These are phyloP conservation scores for Drosophila sulfurigaster DNA, from an alignment of 1,140 invertebrate species.

Conservation along the genomic window DNA sequence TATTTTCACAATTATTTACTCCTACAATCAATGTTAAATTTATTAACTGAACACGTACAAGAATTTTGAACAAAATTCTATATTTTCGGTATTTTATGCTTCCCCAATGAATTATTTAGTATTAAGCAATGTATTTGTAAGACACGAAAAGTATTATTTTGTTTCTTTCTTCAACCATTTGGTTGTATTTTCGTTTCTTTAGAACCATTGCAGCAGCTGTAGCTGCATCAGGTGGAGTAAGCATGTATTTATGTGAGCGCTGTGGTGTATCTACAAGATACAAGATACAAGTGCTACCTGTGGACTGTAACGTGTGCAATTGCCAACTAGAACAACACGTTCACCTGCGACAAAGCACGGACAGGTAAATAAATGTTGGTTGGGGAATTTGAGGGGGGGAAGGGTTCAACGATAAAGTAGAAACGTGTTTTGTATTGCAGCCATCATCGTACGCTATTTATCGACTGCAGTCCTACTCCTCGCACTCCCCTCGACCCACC, in stretches of 20 bases:
- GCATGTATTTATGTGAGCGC: neutral
- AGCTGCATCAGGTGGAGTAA: neutral
- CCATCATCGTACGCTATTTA: slow-evolving; percentile 70
- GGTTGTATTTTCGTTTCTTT: neutral
- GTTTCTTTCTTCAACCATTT: neutral
- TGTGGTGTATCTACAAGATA: slow-evolving; percentile 20
- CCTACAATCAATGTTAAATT: no score
- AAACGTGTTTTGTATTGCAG: slow-evolving; percentile 80
- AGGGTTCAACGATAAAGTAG: slow-evolving; percentile 59
- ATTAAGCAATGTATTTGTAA: no score
- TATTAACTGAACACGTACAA: no score
- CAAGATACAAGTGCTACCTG: slow-evolving; percentile 24
- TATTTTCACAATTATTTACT: no score
- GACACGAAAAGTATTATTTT: slow-evolving; percentile 8
- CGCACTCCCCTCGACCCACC: no score
- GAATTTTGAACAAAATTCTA: no score
- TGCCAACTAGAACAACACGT: slow-evolving; percentile 81
- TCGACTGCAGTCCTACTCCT: slow-evolving; percentile 29
- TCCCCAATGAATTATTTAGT: no score
- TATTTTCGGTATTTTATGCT: no score
- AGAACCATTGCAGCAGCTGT: neutral
- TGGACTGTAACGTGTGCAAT: slow-evolving; percentile 67
- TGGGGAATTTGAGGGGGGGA: neutral
- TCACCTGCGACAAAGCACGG: slow-evolving; percentile 73
- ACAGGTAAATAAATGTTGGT: slow-evolving; percentile 49